Base-by-base conservation (phyloP, 2,888 invertebrate species). In the Lepidochitona cinerea region DNA sequence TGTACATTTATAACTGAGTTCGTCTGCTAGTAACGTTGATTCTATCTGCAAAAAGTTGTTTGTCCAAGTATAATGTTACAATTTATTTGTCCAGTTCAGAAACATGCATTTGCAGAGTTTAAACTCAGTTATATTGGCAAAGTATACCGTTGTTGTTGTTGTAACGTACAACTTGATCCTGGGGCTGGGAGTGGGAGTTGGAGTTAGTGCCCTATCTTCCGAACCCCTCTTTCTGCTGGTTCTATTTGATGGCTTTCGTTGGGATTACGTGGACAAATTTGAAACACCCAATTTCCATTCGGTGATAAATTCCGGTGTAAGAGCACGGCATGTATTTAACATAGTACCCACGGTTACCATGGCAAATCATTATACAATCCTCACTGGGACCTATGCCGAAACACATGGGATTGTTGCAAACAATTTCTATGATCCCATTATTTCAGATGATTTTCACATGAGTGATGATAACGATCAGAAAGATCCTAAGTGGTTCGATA, bases 351-450 rank as follows among this genome's bases (percentile, higher is more conserved):
- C 94, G 0, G 94, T 94, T 88, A 95, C 95, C 0, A 94, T 94
- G 86, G 94, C 94, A 0, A 95, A 95, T 90, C 95, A 95, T 89
- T 93, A 93, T 84, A 92, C 94, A 0, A 93, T 95, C 72, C 93
- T 93, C 0, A 95, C 88, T 41, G 88, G 89, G 36, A 70, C 84
- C 29, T 94, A 93, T 85, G 92, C 93, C 0, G 94, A 94, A 87
- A 91, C 89, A 14, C 95, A 95, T 89, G 95, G 94, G 0, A 93
- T 95, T 41, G 88, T 94, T 2, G 93, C 93, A 36, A 94, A 93
- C 84, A 85, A 87, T 65, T 92, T 93, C 81, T 94, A 92, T 83
- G 93, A 94, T 87, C 90, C 91, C 87, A 41, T 84, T 71, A 75
- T 84, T 82, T n/a, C n/a, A n/a, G 77, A 83, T 41, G 81, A 84